Percentiles rank a stretch among this genome's conserved stretches.
These are phyloP conservation scores for Riparia riparia DNA, from an alignment of 2,113 vertebrate genomes.

Conservation along the genomic window DNA sequence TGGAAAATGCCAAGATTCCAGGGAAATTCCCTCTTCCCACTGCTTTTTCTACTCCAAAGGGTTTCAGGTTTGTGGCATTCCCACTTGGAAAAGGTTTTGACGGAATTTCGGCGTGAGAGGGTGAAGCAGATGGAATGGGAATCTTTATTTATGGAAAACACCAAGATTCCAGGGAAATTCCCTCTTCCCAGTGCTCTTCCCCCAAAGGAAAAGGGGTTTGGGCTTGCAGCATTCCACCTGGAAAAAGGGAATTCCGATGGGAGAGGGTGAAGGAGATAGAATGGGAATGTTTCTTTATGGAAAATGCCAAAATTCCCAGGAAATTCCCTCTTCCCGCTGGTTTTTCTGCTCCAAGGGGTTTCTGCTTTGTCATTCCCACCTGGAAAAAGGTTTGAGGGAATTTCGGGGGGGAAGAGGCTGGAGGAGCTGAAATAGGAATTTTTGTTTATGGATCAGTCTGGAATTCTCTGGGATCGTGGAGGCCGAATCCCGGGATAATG, in stretches of 20 bases:
- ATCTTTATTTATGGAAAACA: no score
- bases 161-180: no score
- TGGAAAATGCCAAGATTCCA: no score
- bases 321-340: neutral
- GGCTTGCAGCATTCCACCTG: neutral
- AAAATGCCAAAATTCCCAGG: neutral
- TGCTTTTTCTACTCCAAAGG: no score
- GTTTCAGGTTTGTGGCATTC: no score
- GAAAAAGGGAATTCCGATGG: neutral
- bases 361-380: neutral
- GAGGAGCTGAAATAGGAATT: neutral
- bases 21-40: no score
- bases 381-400: neutral
- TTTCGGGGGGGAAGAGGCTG: fast-evolving
- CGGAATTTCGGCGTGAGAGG: no score
- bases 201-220: no score
- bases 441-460: neutral
- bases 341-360: neutral
- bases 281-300: neutral
- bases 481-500: neutral
- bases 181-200: no score
- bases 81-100: no score
- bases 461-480: neutral
- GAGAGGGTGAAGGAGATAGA: neutral
- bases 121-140: no score